Base-by-base conservation (phyloP, 2,797 vertebrate genomes). In the Todus mexicanus region DNA sequence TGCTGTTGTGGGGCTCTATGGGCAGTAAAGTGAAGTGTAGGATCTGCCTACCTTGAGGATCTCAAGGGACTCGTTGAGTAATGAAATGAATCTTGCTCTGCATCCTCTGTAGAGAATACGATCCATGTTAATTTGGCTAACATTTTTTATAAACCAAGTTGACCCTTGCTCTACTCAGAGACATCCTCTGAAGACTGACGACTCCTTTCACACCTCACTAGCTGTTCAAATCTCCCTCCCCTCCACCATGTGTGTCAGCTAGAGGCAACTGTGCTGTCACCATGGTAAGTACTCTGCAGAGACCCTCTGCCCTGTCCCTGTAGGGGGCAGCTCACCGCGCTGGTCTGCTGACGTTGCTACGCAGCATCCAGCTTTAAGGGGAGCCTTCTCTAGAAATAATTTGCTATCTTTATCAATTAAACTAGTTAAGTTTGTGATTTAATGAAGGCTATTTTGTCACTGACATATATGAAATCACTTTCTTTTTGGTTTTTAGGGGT, bases 11-110 rank as follows among this genome's bases (percentile, higher is more conserved):
- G 6, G 40, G 22, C n/a, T 72, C 27, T 43, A 2, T 20, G 42
- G 45, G 13, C 53, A 53, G 19, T 0, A 1, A 47, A 53, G 22
- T 1, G 1, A 59, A 74, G 16, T 17, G 8, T 4, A 14, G 66
- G 23, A 48, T 74, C 35, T 71, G 38, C 29, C 25, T 75, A 6
- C 35, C 6, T 19, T 35, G 14, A 56, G 9, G 9, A 22, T 69
- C 60, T 61, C 13, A 23, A 33, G 35, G 19, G 20, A 54, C 21
- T 54, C 27, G 20, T 5, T 3, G 4, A 5, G 8, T 51, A 31
- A 35, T 25, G 11, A 53, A 35, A 40, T 22, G 6, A 71, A 43
- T 68, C 38, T 66, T 73, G 60, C 33, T 38, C 4, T 17, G n/a
- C 27, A 85, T 64, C 59, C 50, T 86, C 33, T 27, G 8, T 17